Evolutionary conservation across 2,113 vertebrate species (phyloP), one percentile per base, ranked within the genome.

Genomic region (Spea bombifrons): DNA sequence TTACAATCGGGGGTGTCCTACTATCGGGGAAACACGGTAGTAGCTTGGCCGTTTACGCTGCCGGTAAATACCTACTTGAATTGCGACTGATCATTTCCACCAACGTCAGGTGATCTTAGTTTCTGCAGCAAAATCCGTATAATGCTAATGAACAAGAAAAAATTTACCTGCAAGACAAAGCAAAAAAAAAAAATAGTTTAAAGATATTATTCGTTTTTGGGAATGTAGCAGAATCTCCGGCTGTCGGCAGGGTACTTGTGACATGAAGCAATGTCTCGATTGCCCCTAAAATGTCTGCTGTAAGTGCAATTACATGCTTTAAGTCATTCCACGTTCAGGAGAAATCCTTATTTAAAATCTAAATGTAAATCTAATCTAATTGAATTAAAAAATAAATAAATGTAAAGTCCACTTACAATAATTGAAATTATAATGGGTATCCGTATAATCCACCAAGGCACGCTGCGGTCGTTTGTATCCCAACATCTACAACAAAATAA

Each of bases 391-490:
- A n/a, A n/a, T n/a, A n/a, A n/a, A 30, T 2, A 30, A 76, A 46
- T n/a, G 44, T n/a, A 12, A 75, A 63, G 17, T 82, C 84, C 81
- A 93, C 93, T 94, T 87, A 94, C 93, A 55, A 92, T 78, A 79
- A 94, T 94, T 64, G 92, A 94, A 81, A 89, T 81, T 81, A 93
- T 75, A 83, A 94, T 94, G 43, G 92, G 92, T 76, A 86, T 84
- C 77, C 87, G 85, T 85, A 94, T 92, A 76, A 93, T 82, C 91
- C 92, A 94, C 91, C 92, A 93, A 74, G 93, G 91, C 80, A 86
- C 82, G 53, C 84, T 87, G 78, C 89, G 87, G 4, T 92, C 89
- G 10, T 91, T 92, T 70, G 88, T 94, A 83, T 94, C 93, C 92
- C 93, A 94, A 89, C 93, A 94, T 44, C 93, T 94, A 68, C 46